A percentile compares a stretch with the other conserved stretches of the same genome.
Conservation (phyloP, 1,140 invertebrate genomes). For the Drosophila bipectinata region DNA sequence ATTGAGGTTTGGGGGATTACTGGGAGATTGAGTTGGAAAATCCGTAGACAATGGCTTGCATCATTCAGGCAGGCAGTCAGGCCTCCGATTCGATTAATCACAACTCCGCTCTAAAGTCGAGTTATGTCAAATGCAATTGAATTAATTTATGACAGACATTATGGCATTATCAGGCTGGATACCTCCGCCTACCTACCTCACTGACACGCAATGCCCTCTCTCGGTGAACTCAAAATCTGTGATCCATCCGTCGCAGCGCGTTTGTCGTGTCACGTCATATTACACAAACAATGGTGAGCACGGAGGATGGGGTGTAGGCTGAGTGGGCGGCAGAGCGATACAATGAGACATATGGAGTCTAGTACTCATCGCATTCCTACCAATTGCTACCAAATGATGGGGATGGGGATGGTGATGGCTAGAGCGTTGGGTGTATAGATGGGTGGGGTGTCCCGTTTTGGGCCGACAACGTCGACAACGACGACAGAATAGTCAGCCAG, state of each 20-base stretch:
- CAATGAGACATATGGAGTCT: constrained; percentile 39
- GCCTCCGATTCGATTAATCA: constrained; percentile 54
- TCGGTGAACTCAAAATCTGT: neutral
- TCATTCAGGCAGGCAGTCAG: constrained; percentile 12
- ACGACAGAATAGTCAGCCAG: constrained; percentile 19
- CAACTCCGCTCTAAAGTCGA: constrained; percentile 13
- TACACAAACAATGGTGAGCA: constrained; percentile 67
- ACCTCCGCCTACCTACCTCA: constrained; percentile 25
- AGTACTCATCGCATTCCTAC: constrained; percentile 50
- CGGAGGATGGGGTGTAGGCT: neutral
- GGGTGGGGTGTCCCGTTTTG: constrained; percentile 31
- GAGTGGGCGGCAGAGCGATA: constrained; percentile 2
- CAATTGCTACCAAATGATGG: constrained; percentile 24
- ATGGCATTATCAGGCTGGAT: constrained; percentile 37
- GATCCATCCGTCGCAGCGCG: constrained; percentile 34
- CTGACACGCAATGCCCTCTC: constrained; percentile 56
- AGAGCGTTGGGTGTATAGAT: too few species aligned
- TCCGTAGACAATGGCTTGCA: constrained; percentile 19
- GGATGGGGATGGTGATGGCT: constrained; percentile 6
- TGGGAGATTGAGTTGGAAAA: constrained; percentile 10
- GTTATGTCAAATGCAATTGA: constrained; percentile 61
- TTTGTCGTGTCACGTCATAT: constrained; percentile 73
- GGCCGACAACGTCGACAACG: constrained; percentile 19
- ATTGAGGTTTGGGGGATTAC: constrained; percentile 13
- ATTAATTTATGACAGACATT: constrained; percentile 53